Evolutionary conservation across 2,888 invertebrate species (phyloP).

Genomic region (Leptarthrus brevirostris): DNA sequence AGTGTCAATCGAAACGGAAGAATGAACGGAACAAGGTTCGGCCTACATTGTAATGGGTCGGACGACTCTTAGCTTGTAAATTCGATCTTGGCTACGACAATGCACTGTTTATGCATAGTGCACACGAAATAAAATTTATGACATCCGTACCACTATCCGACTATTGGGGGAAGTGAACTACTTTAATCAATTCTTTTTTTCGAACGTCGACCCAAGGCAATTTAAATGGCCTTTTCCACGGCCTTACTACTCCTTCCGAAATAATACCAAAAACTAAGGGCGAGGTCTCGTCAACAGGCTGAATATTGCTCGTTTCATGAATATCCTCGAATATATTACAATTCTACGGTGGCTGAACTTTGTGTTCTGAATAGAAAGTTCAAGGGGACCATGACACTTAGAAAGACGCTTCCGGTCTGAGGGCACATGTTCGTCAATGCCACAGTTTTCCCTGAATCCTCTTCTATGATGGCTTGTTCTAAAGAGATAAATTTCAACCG

Average conservation of each 20-base stretch:
- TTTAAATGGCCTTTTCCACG: neutral
- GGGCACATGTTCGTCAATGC: neutral
- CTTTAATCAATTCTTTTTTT: neutral
- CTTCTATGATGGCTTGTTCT: too few relatives aligned
- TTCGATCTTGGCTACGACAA: neutral
- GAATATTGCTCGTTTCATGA: too few relatives aligned
- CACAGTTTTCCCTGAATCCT: neutral
- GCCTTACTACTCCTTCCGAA: neutral
- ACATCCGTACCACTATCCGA: constrained; percentile 9
- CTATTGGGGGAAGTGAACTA: neutral
- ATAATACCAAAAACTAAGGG: neutral
- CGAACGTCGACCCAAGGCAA: neutral
- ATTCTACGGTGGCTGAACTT: neutral
- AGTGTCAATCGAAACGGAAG: constrained; percentile 28
- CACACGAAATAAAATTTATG: constrained; percentile 24
- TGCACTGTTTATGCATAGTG: constrained; percentile 12
- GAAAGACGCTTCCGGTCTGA: neutral
- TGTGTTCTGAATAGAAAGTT: neutral
- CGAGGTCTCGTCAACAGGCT: neutral
- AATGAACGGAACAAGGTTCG: constrained; percentile 9
- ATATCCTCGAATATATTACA: too few relatives aligned
- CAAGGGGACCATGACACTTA: neutral
- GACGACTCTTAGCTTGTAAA: too few relatives aligned
- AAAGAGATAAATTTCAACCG: too few relatives aligned
- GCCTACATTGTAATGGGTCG: constrained; percentile 27